Percentiles rank a stretch among this genome's conserved stretches.
Evolutionary conservation across 2,113 vertebrate species (phyloP).

Genomic region (Malurus cyaneus): DNA sequence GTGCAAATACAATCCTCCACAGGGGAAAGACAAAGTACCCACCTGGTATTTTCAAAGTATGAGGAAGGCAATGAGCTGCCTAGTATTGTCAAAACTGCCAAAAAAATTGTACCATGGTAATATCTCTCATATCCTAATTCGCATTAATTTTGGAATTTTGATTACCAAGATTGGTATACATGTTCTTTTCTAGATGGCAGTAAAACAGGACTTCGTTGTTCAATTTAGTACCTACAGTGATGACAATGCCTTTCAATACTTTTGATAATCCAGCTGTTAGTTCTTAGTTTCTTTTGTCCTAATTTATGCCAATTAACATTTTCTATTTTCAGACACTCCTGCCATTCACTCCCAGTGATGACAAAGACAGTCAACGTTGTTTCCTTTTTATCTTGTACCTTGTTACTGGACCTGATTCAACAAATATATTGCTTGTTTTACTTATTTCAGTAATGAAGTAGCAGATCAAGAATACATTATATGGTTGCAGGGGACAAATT

Average conservation of each 20-base stretch:
- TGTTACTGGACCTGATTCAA: background rate
- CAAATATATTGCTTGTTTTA: background rate
- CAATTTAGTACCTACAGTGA: background rate
- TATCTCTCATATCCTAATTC: background rate
- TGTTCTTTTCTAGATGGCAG: background rate
- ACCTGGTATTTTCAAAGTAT: background rate
- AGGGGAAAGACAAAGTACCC: background rate
- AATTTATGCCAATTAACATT: background rate
- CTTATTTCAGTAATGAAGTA: background rate
- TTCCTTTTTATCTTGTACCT: background rate
- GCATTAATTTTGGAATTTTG: background rate
- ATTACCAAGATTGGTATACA: background rate
- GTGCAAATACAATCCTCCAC: background rate
- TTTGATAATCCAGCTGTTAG: background rate
- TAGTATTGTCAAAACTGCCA: background rate
- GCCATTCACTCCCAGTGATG: background rate
- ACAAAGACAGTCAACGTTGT: too few relatives aligned
- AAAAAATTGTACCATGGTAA: background rate
- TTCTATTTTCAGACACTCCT: background rate
- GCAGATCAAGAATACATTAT: background rate
- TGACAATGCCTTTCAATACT: background rate
- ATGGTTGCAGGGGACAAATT: rapidly evolving
- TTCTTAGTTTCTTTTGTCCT: background rate
- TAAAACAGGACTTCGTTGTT: background rate
- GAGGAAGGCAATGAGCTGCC: background rate